Evolutionary conservation across 2,797 vertebrate species (phyloP).

Genomic region (Rhinoraja longicauda): DNA sequence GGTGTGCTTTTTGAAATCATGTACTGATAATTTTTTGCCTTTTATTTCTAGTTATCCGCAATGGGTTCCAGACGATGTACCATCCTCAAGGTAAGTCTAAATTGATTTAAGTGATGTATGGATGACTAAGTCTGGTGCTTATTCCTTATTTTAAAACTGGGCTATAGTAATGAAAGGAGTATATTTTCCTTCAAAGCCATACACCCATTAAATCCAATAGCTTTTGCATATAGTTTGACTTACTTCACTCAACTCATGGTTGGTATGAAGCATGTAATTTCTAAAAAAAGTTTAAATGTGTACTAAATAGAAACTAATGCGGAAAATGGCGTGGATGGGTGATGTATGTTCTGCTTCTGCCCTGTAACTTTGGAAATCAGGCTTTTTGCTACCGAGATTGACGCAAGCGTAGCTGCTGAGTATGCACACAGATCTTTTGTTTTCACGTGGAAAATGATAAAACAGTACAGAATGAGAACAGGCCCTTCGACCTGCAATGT

Average conservation of each 20-base stretch:
- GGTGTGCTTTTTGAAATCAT: not conserved
- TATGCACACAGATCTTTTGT: not conserved
- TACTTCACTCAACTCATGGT: not conserved
- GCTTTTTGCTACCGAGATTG: not conserved
- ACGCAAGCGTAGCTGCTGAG: not conserved
- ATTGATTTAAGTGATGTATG: not conserved
- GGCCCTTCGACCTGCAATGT: too few species aligned
- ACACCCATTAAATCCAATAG: not conserved
- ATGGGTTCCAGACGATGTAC: constrained; percentile 35
- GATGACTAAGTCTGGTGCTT: not conserved
- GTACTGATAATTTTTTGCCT: not conserved
- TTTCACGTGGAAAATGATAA: not conserved
- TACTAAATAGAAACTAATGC: not conserved
- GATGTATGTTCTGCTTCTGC: not conserved
- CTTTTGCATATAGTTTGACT: not conserved
- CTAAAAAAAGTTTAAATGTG: not conserved
- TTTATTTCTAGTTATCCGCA: constrained; percentile 30
- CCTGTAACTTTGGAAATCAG: too few species aligned
- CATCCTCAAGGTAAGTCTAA: constrained; percentile 8
- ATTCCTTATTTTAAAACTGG: not conserved
- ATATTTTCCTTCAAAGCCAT: not conserved
- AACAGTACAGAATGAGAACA: too few species aligned
- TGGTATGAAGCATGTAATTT: not conserved
- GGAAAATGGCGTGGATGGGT: not conserved
- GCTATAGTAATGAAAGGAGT: not conserved